Percentiles rank a stretch among this genome's conserved stretches.
Conservation (phyloP, 2,113 vertebrate species). For the Dromaius novaehollandiae region DNA sequence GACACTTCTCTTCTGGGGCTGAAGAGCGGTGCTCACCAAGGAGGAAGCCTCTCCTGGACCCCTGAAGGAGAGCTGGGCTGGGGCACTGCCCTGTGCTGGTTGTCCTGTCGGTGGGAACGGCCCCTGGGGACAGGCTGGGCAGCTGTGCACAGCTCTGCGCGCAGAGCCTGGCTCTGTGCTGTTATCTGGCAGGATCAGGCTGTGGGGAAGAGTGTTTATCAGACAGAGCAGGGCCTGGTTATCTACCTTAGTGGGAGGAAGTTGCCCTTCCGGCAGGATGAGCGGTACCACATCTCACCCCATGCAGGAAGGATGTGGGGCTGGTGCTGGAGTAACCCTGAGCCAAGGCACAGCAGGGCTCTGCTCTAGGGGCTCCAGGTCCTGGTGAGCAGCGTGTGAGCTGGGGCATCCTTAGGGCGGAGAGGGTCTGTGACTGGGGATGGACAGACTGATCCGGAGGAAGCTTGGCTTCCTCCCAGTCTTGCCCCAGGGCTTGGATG, state of each 20-base stretch:
- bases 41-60: neutral
- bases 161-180: rapidly evolving
- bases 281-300: rapidly evolving
- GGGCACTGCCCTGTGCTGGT: rapidly evolving
- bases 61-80: neutral
- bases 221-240: neutral
- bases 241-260: neutral
- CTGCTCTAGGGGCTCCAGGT: rapidly evolving
- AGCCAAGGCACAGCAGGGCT: neutral
- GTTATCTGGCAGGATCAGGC: neutral
- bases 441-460: neutral
- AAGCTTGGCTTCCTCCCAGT: neutral
- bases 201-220: neutral
- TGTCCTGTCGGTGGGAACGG: neutral
- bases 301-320: neutral
- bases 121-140: neutral
- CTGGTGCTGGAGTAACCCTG: rapidly evolving
- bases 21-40: neutral
- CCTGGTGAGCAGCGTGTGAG: neutral
- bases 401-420: neutral
- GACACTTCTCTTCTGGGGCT: neutral
- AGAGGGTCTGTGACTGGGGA: neutral
- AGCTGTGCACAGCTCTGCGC: rapidly evolving
- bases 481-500: rapidly evolving
- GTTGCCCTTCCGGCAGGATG: neutral